Conservation (phyloP, 2,113 vertebrate species). For the Abramis brama region DNA sequence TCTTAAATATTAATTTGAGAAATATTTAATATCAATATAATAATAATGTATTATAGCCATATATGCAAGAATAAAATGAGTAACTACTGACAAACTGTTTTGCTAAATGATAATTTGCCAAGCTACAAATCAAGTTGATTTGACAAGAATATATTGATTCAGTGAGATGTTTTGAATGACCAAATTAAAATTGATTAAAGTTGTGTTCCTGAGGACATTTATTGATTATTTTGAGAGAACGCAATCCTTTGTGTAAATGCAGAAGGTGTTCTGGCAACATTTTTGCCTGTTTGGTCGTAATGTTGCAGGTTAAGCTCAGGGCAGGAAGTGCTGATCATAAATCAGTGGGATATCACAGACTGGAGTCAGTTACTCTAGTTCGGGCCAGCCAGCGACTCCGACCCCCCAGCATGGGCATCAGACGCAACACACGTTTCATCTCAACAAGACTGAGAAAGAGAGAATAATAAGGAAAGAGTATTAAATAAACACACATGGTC, state of each 20-base stretch:
- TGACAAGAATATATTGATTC: not conserved
- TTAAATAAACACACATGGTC: not conserved
- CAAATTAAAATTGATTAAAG: not conserved
- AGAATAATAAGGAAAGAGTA: not conserved
- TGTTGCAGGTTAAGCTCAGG: conserved; percentile 30
- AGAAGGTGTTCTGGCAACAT: not conserved
- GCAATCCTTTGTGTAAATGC: not conserved
- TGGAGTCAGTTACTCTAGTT: conserved; percentile 14
- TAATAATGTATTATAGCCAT: too few species aligned
- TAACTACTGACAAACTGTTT: not conserved
- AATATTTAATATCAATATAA: too few species aligned
- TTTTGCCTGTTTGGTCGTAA: conserved; percentile 19
- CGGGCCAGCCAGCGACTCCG: not conserved
- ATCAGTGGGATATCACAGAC: conserved; percentile 35
- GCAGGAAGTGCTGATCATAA: conserved; percentile 38
- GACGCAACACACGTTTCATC: not conserved
- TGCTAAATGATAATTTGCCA: not conserved
- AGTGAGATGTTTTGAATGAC: not conserved
- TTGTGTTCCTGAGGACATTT: not conserved
- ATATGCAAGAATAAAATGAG: too few species aligned
- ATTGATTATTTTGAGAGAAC: not conserved
- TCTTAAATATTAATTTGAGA: too few species aligned
- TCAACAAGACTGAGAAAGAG: not conserved
- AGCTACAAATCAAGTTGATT: not conserved
- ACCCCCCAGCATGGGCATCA: conserved; percentile 26